phyloP scores from a whole-genome alignment of 2,888 invertebrate genomes.

The Macrosoma leucophasiata region DNA sequence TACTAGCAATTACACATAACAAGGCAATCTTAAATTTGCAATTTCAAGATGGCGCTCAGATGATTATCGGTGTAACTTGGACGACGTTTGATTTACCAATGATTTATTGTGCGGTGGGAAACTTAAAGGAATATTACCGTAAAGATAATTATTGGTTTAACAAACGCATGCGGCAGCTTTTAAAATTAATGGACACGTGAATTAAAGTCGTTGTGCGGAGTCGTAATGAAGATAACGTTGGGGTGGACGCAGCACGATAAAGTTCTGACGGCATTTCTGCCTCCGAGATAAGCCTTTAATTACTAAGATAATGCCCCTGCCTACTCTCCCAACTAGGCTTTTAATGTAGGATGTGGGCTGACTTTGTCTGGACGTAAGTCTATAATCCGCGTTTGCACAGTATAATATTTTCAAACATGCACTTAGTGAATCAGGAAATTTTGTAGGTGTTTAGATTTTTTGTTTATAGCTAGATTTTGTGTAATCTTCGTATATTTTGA shows the following conservation, averaged over 20 bases:
- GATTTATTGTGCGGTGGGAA: slow-evolving; percentile 51
- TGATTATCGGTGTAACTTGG: slow-evolving; percentile 35
- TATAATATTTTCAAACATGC: too few relatives aligned
- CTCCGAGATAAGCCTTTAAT: slow-evolving; percentile 62
- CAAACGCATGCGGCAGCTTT: slow-evolving; percentile 55
- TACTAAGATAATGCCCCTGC: slow-evolving; percentile 52
- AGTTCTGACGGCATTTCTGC: slow-evolving; percentile 62
- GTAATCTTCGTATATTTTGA: too few relatives aligned
- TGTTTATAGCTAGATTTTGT: too few relatives aligned
- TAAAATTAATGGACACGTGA: slow-evolving; percentile 69
- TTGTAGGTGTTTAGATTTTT: slow-evolving; percentile 11
- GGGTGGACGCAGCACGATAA: slow-evolving; percentile 58
- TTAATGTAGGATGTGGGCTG: too few relatives aligned
- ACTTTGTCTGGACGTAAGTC: too few relatives aligned
- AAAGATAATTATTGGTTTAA: slow-evolving; percentile 62
- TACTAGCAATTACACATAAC: slow-evolving; percentile 39
- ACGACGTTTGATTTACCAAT: slow-evolving; percentile 57
- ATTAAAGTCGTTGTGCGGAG: slow-evolving; percentile 58
- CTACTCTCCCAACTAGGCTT: slow-evolving; percentile 17
- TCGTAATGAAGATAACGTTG: slow-evolving; percentile 68
- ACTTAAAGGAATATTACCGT: slow-evolving; percentile 46
- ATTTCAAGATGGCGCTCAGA: slow-evolving; percentile 38
- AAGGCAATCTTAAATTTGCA: slow-evolving; percentile 38
- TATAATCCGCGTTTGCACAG: too few relatives aligned
- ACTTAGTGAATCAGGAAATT: slow-evolving; percentile 5